These are phyloP conservation scores for Mormyrus proboscirostris DNA, from an alignment of 2,797 vertebrate species.

Conservation along the genomic window DNA sequence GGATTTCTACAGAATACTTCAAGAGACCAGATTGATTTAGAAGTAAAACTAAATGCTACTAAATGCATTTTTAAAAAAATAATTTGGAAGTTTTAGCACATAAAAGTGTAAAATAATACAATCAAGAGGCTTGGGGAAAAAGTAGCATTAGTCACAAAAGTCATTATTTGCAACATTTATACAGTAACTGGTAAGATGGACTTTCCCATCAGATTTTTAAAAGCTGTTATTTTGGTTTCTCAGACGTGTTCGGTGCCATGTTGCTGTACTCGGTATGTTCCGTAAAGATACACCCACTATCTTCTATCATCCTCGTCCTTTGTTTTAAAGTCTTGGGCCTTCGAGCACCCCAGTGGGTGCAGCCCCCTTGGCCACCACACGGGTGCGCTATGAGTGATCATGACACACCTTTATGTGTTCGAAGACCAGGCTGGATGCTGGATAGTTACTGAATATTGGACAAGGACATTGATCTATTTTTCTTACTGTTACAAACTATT, in stretches of 20 bases:
- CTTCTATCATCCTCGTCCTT: not conserved
- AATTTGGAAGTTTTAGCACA: slow-evolving; percentile 1
- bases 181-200: not conserved
- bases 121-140: not conserved
- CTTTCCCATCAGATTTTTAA: not conserved
- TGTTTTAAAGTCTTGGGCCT: not conserved
- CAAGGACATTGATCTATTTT: not conserved
- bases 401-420: not conserved
- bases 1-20: not conserved
- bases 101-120: slow-evolving; percentile 21
- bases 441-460: not conserved
- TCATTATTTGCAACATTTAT: not conserved
- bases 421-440: not conserved
- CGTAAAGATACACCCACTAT: not conserved
- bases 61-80: not conserved
- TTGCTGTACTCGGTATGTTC: not conserved
- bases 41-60: not conserved
- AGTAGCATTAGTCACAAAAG: not conserved
- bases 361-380: not conserved
- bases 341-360: not conserved
- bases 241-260: not conserved
- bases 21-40: not conserved
- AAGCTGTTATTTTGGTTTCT: not conserved
- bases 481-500: not conserved
- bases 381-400: not conserved